phyloP scores from a whole-genome alignment of 2,888 invertebrate species.

The Frankliniella intonsa region DNA sequence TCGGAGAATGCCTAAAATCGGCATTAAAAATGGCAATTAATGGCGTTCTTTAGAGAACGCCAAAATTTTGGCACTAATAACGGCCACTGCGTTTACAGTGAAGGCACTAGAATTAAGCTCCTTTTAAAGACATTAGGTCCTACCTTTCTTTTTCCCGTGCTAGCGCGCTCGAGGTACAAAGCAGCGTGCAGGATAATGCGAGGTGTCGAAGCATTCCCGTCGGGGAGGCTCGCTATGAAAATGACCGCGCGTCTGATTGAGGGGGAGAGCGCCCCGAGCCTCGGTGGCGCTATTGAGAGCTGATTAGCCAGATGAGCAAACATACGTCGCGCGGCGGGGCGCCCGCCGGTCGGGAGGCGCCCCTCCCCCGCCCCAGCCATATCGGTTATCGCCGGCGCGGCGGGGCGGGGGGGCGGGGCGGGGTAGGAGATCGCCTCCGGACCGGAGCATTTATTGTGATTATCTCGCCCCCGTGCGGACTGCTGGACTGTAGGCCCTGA shows the following conservation, averaged over 20 bases:
- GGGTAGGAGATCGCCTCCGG: neutral
- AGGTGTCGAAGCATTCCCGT: neutral
- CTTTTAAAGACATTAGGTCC: too few species aligned
- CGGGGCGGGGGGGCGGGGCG: too few species aligned
- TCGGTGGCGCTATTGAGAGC: neutral
- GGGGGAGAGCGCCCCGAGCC: neutral
- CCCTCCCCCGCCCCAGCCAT: neutral
- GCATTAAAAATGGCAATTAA: too few species aligned
- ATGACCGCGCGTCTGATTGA: neutral
- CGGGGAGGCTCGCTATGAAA: neutral
- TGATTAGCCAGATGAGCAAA: constrained; percentile 26
- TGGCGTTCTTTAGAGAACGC: too few species aligned
- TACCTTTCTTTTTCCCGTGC: too few species aligned
- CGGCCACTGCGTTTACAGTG: too few species aligned
- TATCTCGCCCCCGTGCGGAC: neutral
- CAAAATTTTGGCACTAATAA: too few species aligned
- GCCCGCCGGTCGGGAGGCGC: neutral
- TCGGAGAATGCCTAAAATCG: too few species aligned
- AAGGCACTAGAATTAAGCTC: too few species aligned
- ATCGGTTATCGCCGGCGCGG: neutral
- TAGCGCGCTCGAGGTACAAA: too few species aligned
- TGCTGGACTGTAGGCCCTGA: neutral
- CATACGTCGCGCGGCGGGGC: constrained; percentile 3
- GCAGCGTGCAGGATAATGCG: too few species aligned
- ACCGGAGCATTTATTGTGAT: neutral